phyloP scores from a whole-genome alignment of 2,888 invertebrate species.

The Perithous albicinctus region DNA sequence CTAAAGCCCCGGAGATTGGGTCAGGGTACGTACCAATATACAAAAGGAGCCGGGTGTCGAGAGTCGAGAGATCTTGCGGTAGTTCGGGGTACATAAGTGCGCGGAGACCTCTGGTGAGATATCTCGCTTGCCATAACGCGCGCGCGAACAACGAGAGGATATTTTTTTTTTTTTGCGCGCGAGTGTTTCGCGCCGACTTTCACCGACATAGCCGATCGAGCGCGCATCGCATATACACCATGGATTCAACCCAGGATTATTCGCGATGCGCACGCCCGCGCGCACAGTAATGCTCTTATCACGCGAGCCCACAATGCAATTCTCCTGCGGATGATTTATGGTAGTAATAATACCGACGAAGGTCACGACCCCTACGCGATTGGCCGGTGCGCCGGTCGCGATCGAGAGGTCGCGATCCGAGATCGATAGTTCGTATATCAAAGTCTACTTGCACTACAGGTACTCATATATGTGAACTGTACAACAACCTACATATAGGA shows the following conservation, averaged over 20 bases:
- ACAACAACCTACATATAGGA: not conserved
- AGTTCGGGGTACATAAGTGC: conserved; percentile 4
- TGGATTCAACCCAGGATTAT: conserved; percentile 54
- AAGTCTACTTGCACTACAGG: conserved; percentile 6
- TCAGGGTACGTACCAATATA: conserved; percentile 41
- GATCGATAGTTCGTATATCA: conserved; percentile 63
- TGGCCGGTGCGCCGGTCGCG: conserved; percentile 65
- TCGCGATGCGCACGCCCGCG: conserved; percentile 32
- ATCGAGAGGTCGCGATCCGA: conserved; percentile 61
- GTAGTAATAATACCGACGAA: conserved; percentile 77
- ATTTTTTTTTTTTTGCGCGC: no score
- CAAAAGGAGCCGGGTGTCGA: conserved; percentile 49
- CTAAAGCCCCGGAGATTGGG: conserved; percentile 45
- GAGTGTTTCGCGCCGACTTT: conserved; percentile 60
- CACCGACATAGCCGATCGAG: conserved; percentile 51
- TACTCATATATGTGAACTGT: not conserved
- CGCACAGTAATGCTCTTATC: conserved; percentile 77
- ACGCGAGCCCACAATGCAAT: conserved; percentile 77
- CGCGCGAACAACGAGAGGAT: conserved; percentile 58
- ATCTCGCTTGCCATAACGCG: conserved; percentile 37
- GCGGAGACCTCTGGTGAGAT: conserved; percentile 26
- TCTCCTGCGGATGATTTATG: conserved; percentile 78
- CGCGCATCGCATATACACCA: conserved; percentile 18
- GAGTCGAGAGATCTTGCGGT: conserved; percentile 16
- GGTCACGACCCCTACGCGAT: conserved; percentile 77